Evolutionary conservation across 2,797 vertebrate species (phyloP).

Genomic region (Florisuga fusca): DNA sequence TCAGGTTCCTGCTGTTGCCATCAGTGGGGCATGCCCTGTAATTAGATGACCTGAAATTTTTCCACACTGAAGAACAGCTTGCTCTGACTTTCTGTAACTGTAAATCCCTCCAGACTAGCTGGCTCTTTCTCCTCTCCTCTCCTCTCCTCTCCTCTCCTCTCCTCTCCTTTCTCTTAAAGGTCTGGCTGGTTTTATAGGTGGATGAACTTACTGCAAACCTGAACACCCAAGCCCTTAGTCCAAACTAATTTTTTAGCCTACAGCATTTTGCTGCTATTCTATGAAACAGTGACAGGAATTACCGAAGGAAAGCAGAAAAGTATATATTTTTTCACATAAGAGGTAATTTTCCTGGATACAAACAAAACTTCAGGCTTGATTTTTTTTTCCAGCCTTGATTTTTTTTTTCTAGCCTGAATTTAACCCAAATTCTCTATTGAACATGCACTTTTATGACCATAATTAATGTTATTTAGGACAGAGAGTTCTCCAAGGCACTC

Average conservation of each 20-base stretch:
- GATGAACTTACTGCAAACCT: not conserved
- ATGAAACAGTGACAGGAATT: not conserved
- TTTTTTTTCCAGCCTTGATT: not conserved
- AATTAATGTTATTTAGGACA: not conserved
- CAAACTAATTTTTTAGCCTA: not conserved
- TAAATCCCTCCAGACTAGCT: not conserved
- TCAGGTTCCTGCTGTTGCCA: not conserved
- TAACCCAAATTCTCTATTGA: not conserved
- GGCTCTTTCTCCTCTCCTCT: not conserved
- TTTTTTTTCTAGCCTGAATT: not conserved
- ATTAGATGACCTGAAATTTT: not conserved
- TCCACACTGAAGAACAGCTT: not conserved
- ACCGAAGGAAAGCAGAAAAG: not conserved
- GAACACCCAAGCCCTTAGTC: not conserved
- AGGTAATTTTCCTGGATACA: not conserved
- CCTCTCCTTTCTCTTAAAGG: not conserved
- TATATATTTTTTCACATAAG: not conserved
- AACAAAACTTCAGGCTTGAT: not conserved
- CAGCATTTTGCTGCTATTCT: not conserved
- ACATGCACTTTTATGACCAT: not conserved
- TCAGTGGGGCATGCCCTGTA: rapidly evolving
- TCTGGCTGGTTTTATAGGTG: not conserved
- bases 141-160: too few species aligned
- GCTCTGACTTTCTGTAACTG: not conserved
- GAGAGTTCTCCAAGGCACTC: not conserved